phyloP scores from a whole-genome alignment of 2,113 vertebrate species.

The Salvelinus fontinalis region DNA sequence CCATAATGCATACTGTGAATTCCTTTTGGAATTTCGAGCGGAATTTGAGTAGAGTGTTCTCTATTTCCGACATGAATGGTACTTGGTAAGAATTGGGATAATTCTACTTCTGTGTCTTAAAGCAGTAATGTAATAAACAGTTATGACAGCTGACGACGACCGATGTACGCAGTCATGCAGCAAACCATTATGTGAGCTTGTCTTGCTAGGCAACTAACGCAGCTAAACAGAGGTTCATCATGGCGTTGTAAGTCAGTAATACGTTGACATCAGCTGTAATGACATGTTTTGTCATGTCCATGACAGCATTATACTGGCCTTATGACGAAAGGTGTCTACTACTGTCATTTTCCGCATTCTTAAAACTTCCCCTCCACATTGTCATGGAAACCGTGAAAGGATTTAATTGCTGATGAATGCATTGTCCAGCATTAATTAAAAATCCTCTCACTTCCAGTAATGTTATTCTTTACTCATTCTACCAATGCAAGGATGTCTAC shows the following conservation, averaged over 20 bases:
- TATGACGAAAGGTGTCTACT: background rate
- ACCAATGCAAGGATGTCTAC: too few relatives aligned
- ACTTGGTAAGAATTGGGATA: background rate
- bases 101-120: background rate
- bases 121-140: background rate
- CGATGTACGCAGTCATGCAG: background rate
- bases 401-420: too few relatives aligned
- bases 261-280: slow-evolving; percentile 20
- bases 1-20: background rate
- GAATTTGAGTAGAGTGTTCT: too few relatives aligned
- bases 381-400: too few relatives aligned
- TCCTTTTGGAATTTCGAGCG: too few relatives aligned
- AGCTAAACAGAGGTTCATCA: background rate
- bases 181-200: slow-evolving; percentile 5
- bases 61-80: background rate
- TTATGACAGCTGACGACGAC: background rate
- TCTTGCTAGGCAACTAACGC: background rate
- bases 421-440: too few relatives aligned
- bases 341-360: background rate
- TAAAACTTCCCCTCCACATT: too few relatives aligned
- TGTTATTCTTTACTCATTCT: too few relatives aligned
- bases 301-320: background rate
- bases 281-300: slow-evolving; percentile 6
- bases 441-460: too few relatives aligned
- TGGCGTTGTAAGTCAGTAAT: slow-evolving; percentile 4